Base-by-base conservation (phyloP, 2,113 vertebrate species). In the Nothoprocta perdicaria region DNA sequence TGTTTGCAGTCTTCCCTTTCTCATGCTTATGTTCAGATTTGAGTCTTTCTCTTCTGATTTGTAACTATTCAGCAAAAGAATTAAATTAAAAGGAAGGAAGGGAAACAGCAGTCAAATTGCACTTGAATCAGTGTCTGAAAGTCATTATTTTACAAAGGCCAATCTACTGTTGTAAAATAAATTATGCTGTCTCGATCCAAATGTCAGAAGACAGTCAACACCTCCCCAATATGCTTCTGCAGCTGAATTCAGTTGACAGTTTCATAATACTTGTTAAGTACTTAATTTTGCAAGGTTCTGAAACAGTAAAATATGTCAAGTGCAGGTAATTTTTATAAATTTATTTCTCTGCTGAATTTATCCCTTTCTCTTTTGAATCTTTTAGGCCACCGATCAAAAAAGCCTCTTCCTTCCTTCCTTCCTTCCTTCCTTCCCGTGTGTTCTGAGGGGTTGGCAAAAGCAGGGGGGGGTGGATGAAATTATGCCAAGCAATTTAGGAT, bases 91-190 rank as follows among this genome's bases (percentile, higher is more conserved):
- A 83, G 11, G 81, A 88, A 67, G 17, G 24, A 83, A 75, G 41
- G 73, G 62, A 81, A 90, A 16, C 35, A 79, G 45, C 35, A 45
- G 48, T 73, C 75, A 67, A 92, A 88, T 84, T 79, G 46, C 14
- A 68, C 45, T 12, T 79, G 86, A 79, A 90, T 93, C 77, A 62
- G 66, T 73, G 29, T 63, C 80, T 86, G 48, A 76, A 91, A 94
- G 77, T 81, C 52, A 73, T 77, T 81, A 40, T 84, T 88, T 81
- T 74, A 73, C 33, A 74, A 82, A 82, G 63, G n/a, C 63, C 40
- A 48, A 69, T 82, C 33, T 81, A 24, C 29, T 81, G 9, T 58
- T 69, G 12, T 72, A 72, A 88, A 88, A 88, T 58, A 66, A 81
- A 86, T 90, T 53, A 66, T 40, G 6, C 33, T 90, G 18, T 90